A percentile compares a stretch with the other conserved stretches of the same genome.
phyloP scores from a whole-genome alignment of 2,888 invertebrate species.

The Thyatira batis region DNA sequence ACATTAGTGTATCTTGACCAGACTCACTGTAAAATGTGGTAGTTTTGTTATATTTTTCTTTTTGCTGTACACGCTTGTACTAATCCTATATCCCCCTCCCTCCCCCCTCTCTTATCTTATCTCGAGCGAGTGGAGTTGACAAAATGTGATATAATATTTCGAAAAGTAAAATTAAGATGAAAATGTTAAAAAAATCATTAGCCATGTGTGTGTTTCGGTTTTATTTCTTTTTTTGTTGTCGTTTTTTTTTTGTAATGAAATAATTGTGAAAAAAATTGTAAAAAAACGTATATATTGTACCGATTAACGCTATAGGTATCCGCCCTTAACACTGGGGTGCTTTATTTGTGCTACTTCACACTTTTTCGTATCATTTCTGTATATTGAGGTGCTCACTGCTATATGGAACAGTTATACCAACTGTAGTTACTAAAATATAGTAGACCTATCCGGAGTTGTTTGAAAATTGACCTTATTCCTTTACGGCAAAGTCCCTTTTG shows the following conservation, averaged over 20 bases:
- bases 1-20: too few relatives aligned
- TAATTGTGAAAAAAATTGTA: slow-evolving; percentile 55
- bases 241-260: slow-evolving; percentile 66
- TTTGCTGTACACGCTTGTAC: neutral
- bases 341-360: slow-evolving; percentile 50
- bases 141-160: slow-evolving; percentile 62
- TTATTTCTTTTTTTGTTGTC: slow-evolving; percentile 49
- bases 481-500: too few relatives aligned
- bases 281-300: slow-evolving; percentile 52
- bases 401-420: neutral
- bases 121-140: slow-evolving; percentile 34
- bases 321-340: slow-evolving; percentile 49
- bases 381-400: neutral
- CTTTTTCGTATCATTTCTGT: slow-evolving; percentile 32
- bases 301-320: slow-evolving; percentile 42
- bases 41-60: neutral
- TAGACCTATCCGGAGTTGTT: too few relatives aligned
- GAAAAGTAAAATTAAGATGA: slow-evolving; percentile 66
- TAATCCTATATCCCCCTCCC: neutral
- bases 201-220: slow-evolving; percentile 66
- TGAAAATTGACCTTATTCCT: neutral
- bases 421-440: too few relatives aligned
- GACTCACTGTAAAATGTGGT: too few relatives aligned
- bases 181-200: slow-evolving; percentile 67
- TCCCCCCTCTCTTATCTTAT: slow-evolving; percentile 1